Evolutionary conservation across 2,888 invertebrate genomes (phyloP).

Genomic region (Brachycybe producta): DNA sequence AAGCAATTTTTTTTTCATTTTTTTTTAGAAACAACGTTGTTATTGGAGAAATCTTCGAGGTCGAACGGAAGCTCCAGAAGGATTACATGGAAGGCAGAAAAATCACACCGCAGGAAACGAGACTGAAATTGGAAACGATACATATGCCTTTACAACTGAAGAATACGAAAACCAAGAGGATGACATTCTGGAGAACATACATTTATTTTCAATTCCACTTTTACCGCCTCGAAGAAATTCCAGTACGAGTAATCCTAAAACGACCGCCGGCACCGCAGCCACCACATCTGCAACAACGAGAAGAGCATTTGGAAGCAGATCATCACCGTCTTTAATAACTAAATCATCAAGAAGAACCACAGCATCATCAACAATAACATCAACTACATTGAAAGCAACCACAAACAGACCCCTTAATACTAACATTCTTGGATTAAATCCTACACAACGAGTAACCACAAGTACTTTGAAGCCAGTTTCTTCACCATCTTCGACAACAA

Average conservation of each 20-base stretch:
- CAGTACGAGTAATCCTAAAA: too few relatives aligned
- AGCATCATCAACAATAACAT: constrained; percentile 3
- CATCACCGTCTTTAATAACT: too few relatives aligned
- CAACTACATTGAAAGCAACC: neutral
- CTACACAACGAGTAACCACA: neutral
- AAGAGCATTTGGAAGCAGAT: neutral
- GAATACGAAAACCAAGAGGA: too few relatives aligned
- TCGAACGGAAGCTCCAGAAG: too few relatives aligned
- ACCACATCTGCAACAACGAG: neutral
- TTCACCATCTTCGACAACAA: too few relatives aligned
- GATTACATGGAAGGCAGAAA: too few relatives aligned
- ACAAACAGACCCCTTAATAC: neutral
- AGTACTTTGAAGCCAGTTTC: too few relatives aligned
- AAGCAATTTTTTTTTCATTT: constrained; percentile 8
- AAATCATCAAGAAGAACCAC: neutral
- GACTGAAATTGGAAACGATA: too few relatives aligned
- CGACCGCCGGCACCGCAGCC: neutral
- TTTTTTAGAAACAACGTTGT: constrained; percentile 25
- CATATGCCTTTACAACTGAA: too few relatives aligned
- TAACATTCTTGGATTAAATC: too few relatives aligned
- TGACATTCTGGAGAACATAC: neutral
- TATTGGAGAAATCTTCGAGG: constrained; percentile 25
- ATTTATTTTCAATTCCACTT: neutral
- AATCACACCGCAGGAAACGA: too few relatives aligned
- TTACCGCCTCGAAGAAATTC: neutral